phyloP scores from a whole-genome alignment of 2,888 invertebrate genomes.

The Hypsopygia costalis region DNA sequence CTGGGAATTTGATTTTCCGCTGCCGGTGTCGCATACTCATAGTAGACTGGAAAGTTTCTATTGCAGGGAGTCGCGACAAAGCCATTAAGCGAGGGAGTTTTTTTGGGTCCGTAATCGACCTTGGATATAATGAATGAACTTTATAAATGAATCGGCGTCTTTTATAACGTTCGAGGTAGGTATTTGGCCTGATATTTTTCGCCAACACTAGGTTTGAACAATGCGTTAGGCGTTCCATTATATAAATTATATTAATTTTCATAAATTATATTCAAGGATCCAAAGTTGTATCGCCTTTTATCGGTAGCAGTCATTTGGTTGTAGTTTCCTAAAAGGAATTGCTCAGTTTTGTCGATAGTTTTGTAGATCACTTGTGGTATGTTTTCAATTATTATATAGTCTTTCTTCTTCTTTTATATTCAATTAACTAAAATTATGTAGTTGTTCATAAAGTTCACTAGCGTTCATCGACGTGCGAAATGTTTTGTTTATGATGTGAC shows the following conservation, averaged over 20 bases:
- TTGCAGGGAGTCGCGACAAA: conserved; percentile 33
- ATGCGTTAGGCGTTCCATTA: conserved; percentile 14
- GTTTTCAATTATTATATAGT: no score
- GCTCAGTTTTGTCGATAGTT: no score
- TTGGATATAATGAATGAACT: conserved; percentile 26
- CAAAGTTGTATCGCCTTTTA: neutral
- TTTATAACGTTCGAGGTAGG: neutral
- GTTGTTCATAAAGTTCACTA: no score
- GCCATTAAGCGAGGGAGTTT: conserved; percentile 34
- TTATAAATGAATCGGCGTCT: conserved; percentile 10
- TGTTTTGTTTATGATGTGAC: conserved; percentile 32
- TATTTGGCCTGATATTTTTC: neutral
- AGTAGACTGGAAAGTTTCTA: conserved; percentile 38
- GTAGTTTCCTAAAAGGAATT: no score
- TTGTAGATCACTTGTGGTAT: no score
- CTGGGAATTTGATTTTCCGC: conserved; percentile 32
- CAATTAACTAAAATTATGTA: no score
- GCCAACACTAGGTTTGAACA: conserved; percentile 15
- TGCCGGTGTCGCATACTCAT: conserved; percentile 41
- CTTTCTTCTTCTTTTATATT: no score
- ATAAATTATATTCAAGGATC: neutral
- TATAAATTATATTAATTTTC: conserved; percentile 22
- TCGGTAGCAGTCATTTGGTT: neutral
- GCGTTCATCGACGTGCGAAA: no score
- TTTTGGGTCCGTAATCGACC: conserved; percentile 31